Evolutionary conservation across 1,140 invertebrate species (phyloP), one percentile per base, ranked within the genome.

Genomic region (Aradophagus sp.): DNA sequence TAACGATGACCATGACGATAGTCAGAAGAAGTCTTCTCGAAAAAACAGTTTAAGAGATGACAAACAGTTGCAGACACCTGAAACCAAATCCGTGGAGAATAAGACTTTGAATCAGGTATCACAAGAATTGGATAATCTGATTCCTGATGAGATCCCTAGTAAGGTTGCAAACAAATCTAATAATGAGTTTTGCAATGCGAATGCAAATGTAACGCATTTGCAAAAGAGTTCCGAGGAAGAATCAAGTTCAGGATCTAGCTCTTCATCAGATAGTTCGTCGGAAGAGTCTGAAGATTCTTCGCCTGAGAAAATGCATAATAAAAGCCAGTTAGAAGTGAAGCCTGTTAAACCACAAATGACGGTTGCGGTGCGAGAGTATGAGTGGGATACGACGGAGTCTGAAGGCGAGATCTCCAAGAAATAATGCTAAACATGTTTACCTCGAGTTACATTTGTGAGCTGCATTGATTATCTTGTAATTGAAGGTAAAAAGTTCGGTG

Each of bases 371-470:
- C 20, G 38, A 31, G 50, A 62, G 11, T 73, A 73, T 11, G 71
- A 73, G 14, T 73, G 71, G 71, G 65, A 73, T 8, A 73, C 71
- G 0, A 73, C 71, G 1, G 71, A 73, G 16, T 73, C 71, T 10
- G 71, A 73, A 15, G 34, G 55, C 7, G 65, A 73, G 17, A n/a
- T 10, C 12, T 8, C 29, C 2, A 58, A 52, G 16, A 61, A 72
- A 47, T 56, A 16, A 41, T 27, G 8, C 5, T 10, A n/a, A 13
- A 13, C 26, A 10, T 32, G 31, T 44, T 15, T 53, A 10, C 20
- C 13, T 8, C 16, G n/a, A 41, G 13, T 32, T 23, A 19, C 26
- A 23, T 23, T 58, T 38, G 38, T 38, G 47, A 23, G 4, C 20
- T 23, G 8, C 8, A 23, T 23, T 23, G 4, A 23, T 23, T 23